Percentiles rank a stretch among this genome's conserved stretches.
Conservation (phyloP, 2,797 vertebrate species). For the Decapterus maruadsi region DNA sequence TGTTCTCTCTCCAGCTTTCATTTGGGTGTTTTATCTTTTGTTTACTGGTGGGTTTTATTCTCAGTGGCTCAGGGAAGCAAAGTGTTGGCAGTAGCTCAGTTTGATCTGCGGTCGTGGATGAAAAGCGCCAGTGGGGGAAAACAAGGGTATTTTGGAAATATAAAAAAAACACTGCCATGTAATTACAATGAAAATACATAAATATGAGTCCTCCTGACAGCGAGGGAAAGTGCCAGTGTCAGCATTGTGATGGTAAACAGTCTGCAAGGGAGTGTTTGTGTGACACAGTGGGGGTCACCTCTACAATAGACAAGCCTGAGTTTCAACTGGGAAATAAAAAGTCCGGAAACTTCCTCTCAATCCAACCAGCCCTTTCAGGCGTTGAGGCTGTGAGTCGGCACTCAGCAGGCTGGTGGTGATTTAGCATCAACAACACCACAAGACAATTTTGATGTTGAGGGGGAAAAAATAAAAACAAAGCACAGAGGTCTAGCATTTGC, state of each 20-base stretch:
- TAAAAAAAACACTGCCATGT: conserved; percentile 69
- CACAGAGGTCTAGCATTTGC: conserved; percentile 27
- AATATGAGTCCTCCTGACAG: conserved; percentile 76
- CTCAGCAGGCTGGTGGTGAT: conserved; percentile 54
- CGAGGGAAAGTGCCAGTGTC: conserved; percentile 74
- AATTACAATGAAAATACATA: conserved; percentile 83
- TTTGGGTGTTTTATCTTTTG: conserved; percentile 78
- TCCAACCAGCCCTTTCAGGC: conserved; percentile 52
- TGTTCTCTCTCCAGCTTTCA: conserved; percentile 67
- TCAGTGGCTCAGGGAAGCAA: conserved; percentile 65
- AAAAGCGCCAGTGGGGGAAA: conserved; percentile 70
- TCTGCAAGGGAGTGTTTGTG: conserved; percentile 69
- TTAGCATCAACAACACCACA: conserved; percentile 39
- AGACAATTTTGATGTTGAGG: conserved; percentile 28
- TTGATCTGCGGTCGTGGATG: conserved; percentile 76
- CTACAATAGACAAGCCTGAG: conserved; percentile 59
- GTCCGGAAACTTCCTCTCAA: conserved; percentile 65
- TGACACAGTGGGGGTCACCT: conserved; percentile 69
- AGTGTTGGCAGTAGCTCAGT: conserved; percentile 77
- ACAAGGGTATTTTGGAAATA: conserved; percentile 73
- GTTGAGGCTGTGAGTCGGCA: conserved; percentile 28
- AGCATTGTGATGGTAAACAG: conserved; percentile 81
- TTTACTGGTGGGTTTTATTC: conserved; percentile 74
- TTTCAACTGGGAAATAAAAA: conserved; percentile 63
- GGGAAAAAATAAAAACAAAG: conserved; percentile 13